These are phyloP conservation scores for Orchesella flavescens DNA, from an alignment of 2,888 invertebrate genomes.

Conservation along the genomic window DNA sequence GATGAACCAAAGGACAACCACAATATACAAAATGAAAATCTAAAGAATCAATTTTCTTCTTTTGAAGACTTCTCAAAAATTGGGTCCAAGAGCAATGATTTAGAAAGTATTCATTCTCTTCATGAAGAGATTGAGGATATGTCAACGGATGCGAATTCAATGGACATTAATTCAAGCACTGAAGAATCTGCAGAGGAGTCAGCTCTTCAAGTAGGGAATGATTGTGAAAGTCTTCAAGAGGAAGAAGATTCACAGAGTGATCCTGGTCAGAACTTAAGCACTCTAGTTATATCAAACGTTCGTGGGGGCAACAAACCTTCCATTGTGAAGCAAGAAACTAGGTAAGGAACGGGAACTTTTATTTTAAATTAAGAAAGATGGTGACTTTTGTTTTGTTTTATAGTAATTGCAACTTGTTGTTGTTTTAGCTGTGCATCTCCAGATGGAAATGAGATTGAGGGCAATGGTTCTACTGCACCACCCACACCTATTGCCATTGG, in stretches of 20 bases:
- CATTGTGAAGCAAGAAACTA: background rate
- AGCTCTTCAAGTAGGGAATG: too few relatives aligned
- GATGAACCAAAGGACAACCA: too few relatives aligned
- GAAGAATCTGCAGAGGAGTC: background rate
- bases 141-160: background rate
- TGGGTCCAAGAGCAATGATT: too few relatives aligned
- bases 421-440: too few relatives aligned
- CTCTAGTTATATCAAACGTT: slow-evolving; percentile 19
- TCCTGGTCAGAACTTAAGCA: background rate
- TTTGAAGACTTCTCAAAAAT: too few relatives aligned
- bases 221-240: background rate
- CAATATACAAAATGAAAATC: too few relatives aligned
- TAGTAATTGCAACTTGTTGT: background rate
- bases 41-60: too few relatives aligned
- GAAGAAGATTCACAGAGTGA: background rate
- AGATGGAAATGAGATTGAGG: background rate
- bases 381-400: background rate
- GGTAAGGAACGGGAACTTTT: background rate
- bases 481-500: background rate
- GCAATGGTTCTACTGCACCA: background rate
- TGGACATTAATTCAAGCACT: background rate
- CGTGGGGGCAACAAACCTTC: background rate
- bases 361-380: background rate
- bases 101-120: too few relatives aligned
- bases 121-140: too few relatives aligned